phyloP scores from a whole-genome alignment of 2,113 vertebrate genomes.

The Ictalurus punctatus region DNA sequence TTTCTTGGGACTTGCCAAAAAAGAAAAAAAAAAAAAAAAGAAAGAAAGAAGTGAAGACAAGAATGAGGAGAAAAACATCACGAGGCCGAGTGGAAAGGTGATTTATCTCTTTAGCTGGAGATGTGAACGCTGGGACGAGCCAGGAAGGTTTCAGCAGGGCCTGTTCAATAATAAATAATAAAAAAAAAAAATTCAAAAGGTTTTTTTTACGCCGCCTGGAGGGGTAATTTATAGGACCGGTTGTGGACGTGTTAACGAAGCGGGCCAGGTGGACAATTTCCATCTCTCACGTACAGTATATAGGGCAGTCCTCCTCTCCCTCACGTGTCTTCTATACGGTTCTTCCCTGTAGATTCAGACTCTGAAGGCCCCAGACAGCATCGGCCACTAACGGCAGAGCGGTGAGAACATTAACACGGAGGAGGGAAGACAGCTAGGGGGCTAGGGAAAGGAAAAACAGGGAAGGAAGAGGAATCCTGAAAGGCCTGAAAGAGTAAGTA shows the following conservation, averaged over 20 bases:
- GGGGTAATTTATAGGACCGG: conserved; percentile 57
- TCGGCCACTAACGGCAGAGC: background rate
- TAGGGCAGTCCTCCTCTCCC: conserved; percentile 44
- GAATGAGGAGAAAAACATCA: conserved; percentile 52
- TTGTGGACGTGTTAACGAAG: conserved; percentile 53
- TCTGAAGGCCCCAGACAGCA: background rate
- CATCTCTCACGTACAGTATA: conserved; percentile 56
- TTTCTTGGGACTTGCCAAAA: conserved; percentile 39
- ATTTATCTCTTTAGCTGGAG: conserved; percentile 63
- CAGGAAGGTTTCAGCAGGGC: conserved; percentile 52
- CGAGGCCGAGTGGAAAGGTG: conserved; percentile 45
- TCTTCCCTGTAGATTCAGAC: conserved; percentile 22
- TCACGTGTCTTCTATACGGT: background rate
- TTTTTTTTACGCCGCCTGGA: conserved; percentile 25
- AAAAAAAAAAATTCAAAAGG: background rate
- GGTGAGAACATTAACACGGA: conserved; percentile 9
- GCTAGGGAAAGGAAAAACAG: background rate
- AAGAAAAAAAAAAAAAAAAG: conserved; percentile 15
- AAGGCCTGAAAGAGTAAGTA: background rate
- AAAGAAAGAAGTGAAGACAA: conserved; percentile 50
- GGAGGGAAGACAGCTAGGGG: background rate
- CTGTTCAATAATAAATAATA: background rate
- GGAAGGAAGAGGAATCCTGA: too few relatives aligned
- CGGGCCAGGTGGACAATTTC: conserved; percentile 40
- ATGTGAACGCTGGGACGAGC: conserved; percentile 51